Conservation (phyloP, 2,113 vertebrate genomes). For the Calcarius ornatus region DNA sequence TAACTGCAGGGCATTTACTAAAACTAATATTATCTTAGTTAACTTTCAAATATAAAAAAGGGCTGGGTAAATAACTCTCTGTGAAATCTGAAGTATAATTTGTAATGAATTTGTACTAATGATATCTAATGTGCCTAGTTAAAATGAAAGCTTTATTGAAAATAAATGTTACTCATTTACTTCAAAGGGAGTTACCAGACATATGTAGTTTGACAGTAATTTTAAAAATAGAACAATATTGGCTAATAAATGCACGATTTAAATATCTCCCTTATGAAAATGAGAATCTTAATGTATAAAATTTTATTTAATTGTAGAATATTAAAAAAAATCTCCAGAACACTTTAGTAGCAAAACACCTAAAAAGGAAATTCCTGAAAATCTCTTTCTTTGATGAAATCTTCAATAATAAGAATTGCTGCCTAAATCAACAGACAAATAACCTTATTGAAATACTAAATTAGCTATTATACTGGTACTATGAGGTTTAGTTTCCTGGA, state of each 20-base stretch:
- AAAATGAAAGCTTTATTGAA: slow-evolving; percentile 73
- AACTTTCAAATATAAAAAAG: slow-evolving; percentile 71
- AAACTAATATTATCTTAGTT: slow-evolving; percentile 75
- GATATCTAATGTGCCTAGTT: slow-evolving; percentile 71
- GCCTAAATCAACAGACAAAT: neutral
- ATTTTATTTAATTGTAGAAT: neutral
- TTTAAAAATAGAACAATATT: slow-evolving; percentile 69
- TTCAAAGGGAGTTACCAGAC: slow-evolving; percentile 70
- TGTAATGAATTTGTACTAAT: slow-evolving; percentile 78
- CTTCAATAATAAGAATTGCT: neutral
- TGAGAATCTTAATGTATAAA: neutral
- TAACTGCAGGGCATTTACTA: slow-evolving; percentile 67
- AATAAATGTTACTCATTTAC: slow-evolving; percentile 77
- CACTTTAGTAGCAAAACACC: neutral
- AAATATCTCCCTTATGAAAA: slow-evolving; percentile 52
- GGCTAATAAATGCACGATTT: slow-evolving; percentile 56
- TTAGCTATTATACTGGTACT: neutral
- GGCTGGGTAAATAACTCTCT: slow-evolving; percentile 69
- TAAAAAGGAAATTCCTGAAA: neutral
- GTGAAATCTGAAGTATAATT: slow-evolving; percentile 72
- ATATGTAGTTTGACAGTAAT: slow-evolving; percentile 64
- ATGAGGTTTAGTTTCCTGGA: neutral
- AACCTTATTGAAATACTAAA: neutral
- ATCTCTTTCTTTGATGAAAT: neutral
- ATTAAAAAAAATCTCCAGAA: neutral